These are phyloP conservation scores for Anhinga rufa DNA, from an alignment of 2,113 vertebrate genomes.

Conservation along the genomic window DNA sequence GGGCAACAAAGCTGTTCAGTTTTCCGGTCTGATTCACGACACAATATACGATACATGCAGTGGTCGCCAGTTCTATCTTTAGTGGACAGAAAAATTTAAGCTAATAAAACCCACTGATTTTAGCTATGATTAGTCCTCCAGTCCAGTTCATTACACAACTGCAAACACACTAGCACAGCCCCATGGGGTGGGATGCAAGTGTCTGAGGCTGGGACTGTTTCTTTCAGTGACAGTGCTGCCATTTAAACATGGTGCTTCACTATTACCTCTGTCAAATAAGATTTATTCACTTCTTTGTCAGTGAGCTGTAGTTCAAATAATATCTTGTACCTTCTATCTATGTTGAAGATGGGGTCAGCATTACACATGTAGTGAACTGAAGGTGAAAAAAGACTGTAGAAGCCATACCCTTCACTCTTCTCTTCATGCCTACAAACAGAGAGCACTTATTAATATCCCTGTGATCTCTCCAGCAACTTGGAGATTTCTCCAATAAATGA, in stretches of 20 bases:
- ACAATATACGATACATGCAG: neutral
- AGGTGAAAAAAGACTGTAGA: neutral
- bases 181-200: neutral
- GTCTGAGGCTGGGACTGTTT: neutral
- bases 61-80: neutral
- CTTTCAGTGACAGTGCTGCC: neutral
- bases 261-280: neutral
- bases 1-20: neutral
- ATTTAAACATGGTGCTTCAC: neutral
- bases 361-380: neutral
- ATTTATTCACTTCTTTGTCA: neutral
- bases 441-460: neutral
- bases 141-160: neutral
- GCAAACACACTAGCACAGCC: accelerated
- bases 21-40: neutral
- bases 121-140: neutral
- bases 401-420: neutral
- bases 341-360: neutral
- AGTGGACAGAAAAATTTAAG: neutral
- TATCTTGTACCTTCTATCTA: neutral
- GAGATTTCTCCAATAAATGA: neutral
- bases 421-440: neutral
- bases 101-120: neutral
- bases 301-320: neutral
- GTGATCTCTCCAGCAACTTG: neutral